Evolutionary conservation across 23 tunicate species (phyloP), one percentile per base, ranked within the genome.

Genomic region (Corella eumyota): DNA sequence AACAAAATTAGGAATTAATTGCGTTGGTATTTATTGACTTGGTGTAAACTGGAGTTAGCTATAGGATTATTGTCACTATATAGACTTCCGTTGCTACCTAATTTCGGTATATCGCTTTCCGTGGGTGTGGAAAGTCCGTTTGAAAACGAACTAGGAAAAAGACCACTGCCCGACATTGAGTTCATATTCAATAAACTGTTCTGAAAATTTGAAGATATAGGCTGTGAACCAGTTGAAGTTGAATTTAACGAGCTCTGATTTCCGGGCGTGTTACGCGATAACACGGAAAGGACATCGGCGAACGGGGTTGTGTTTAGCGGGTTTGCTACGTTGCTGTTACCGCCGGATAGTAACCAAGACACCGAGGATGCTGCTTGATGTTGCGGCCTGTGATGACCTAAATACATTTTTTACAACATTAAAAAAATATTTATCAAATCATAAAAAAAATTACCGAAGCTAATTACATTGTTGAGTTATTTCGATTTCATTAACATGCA

Each of bases 241-340:
- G 92, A 61, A n/a, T n/a, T n/a, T n/a, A n/a, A n/a, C n/a, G n/a
- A n/a, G n/a, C n/a, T n/a, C n/a, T n/a, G n/a, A 29, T 78, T 75
- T 44, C 94, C 94, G 40, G 82, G 82, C 36, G 72, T 80, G 78
- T 84, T 84, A 22, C 94, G 71, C 2, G 94, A 75, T 36, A 84
- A 62, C 22, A 80, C 94, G 29, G 94, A 84, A 33, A 84, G 51
- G 21, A 84, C 94, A 61, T 84, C 94, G 30, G 80, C 94, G 52
- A 84, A 84, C 13, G 94, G 94, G 3, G 94, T 71, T 32, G 62
- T 45, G 68, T 75, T 81, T 7, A 84, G 68, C 36, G 92, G 67
- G 30, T 50, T 83, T 0, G 78, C 60, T 3, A 40, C 64, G 58
- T 64, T 84, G 57, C 56, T 66, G 19, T 49, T 57, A 3, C 81